Percentiles rank a stretch among this genome's conserved stretches.
These are phyloP conservation scores for Leptodactylus fuscus DNA, from an alignment of 2,113 vertebrate genomes.

Conservation along the genomic window DNA sequence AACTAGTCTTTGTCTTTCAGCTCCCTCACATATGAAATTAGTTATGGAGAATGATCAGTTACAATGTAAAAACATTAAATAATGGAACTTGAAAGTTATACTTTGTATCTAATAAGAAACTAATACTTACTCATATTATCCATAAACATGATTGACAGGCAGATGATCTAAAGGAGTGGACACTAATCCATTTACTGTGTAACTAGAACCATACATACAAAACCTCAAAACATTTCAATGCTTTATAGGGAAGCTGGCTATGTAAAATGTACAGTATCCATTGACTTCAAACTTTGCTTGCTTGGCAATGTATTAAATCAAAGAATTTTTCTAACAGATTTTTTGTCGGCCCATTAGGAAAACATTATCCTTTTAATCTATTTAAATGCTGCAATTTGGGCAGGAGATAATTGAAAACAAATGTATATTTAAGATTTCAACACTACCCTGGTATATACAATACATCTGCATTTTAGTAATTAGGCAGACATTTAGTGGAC, in stretches of 20 bases:
- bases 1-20: not conserved
- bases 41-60: not conserved
- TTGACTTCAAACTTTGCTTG: not conserved
- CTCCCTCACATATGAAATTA: constrained; percentile 11
- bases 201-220: not conserved
- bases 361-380: constrained; percentile 54
- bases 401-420: constrained; percentile 59
- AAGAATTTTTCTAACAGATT: constrained; percentile 42
- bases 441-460: constrained; percentile 53
- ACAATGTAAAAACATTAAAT: no score
- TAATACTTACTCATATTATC: not conserved
- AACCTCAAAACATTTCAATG: not conserved
- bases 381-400: constrained; percentile 59
- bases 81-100: no score
- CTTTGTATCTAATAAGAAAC: not conserved
- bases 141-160: not conserved
- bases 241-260: not conserved
- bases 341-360: constrained; percentile 50
- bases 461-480: constrained; percentile 61
- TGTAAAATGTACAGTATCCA: not conserved
- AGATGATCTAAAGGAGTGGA: not conserved
- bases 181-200: not conserved
- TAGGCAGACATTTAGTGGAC: constrained; percentile 59
- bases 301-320: not conserved
- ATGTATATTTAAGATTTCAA: constrained; percentile 60